phyloP scores from a whole-genome alignment of 2,888 invertebrate species.

The Atherix ibis region DNA sequence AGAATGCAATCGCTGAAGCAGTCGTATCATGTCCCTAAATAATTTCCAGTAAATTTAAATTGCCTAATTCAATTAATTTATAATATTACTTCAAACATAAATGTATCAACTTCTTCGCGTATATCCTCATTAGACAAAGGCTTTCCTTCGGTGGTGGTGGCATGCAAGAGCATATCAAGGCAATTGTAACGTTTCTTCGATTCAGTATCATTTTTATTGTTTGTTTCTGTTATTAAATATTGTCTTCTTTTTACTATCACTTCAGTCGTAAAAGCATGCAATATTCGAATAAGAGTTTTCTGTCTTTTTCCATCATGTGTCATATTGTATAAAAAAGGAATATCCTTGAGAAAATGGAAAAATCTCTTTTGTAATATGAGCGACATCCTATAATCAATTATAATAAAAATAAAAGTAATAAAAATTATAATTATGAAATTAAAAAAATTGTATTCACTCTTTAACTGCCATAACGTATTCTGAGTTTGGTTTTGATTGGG shows the following conservation, averaged over 20 bases:
- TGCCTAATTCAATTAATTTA: too few species aligned
- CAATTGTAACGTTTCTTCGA: too few species aligned
- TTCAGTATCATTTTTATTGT: not conserved
- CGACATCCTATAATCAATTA: slow-evolving; percentile 4
- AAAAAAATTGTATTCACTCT: slow-evolving; percentile 3
- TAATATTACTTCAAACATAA: slow-evolving; percentile 1
- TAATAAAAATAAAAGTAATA: too few species aligned
- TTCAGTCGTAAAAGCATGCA: slow-evolving; percentile 3
- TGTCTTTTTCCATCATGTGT: slow-evolving; percentile 1
- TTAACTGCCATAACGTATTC: slow-evolving; percentile 7
- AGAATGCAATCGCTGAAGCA: slow-evolving; percentile 6
- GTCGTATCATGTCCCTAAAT: slow-evolving; percentile 7
- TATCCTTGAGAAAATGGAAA: slow-evolving; percentile 3
- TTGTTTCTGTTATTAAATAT: slow-evolving; percentile 2
- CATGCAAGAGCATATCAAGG: not conserved
- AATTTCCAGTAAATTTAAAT: too few species aligned
- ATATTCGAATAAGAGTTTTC: not conserved
- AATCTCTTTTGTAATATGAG: slow-evolving; percentile 3
- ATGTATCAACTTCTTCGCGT: slow-evolving; percentile 3
- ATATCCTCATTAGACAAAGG: not conserved
- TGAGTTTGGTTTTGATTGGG: slow-evolving; percentile 4
- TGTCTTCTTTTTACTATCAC: slow-evolving; percentile 5
- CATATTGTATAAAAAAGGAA: slow-evolving; percentile 2
- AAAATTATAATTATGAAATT: not conserved
- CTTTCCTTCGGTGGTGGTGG: not conserved